Evolutionary conservation across 1,140 invertebrate species (phyloP).

Genomic region (Drosophila subpulchrella): DNA sequence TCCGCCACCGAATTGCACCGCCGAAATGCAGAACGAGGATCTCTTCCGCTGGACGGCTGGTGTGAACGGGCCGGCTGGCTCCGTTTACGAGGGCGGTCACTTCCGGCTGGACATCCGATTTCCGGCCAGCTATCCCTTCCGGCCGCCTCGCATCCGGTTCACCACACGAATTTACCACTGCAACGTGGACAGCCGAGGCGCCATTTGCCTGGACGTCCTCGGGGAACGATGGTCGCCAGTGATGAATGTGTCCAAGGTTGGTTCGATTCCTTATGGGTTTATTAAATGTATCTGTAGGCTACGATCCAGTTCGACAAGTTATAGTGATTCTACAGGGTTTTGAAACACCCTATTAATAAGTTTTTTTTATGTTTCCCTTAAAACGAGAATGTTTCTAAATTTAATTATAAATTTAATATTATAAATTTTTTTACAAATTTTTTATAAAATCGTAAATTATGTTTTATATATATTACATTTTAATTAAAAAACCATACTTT

Average conservation of each 20-base stretch:
- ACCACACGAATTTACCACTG: conserved; percentile 91
- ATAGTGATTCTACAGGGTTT: no score
- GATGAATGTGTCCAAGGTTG: conserved; percentile 53
- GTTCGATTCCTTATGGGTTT: background rate
- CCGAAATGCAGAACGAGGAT: conserved; percentile 41
- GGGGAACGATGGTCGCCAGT: conserved; percentile 70
- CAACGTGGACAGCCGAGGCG: conserved; percentile 65
- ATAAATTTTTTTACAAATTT: no score
- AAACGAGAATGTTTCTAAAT: no score
- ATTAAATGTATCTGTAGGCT: no score
- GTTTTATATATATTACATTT: no score
- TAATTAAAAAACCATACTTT: no score
- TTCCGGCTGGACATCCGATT: conserved; percentile 66
- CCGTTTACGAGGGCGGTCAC: conserved; percentile 57
- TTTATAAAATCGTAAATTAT: no score
- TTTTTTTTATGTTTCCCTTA: no score
- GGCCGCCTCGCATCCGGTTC: conserved; percentile 90
- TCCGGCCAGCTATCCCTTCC: conserved; percentile 61
- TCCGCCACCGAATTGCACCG: conserved; percentile 65
- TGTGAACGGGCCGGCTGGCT: conserved; percentile 46
- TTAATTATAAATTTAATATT: no score
- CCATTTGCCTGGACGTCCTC: conserved; percentile 66
- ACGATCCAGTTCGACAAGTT: background rate
- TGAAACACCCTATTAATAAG: no score
- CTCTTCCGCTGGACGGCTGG: conserved; percentile 53